Base-by-base conservation (phyloP, 2,113 vertebrate genomes). In the Podocnemis expansa region DNA sequence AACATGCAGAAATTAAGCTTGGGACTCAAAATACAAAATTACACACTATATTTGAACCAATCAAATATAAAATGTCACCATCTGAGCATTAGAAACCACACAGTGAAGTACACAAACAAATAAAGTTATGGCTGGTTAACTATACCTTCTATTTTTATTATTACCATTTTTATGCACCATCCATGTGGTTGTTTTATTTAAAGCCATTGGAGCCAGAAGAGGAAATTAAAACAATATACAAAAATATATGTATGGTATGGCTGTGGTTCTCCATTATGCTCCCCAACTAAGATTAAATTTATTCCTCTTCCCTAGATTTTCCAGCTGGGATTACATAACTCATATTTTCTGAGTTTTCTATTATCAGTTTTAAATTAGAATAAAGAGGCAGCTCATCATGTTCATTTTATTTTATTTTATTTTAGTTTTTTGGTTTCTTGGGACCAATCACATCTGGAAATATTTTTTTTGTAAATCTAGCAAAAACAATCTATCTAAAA, bases 381-480 rank as follows among this genome's bases (percentile, higher is more conserved):
- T 83, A 88, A n/a, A 31, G n/a, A 92, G 92, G 89, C 88, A 89
- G 70, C 81, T 29, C n/a, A 85, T 51, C 81, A 93, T 94, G 47
- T 84, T 31, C 89, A 92, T 85, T n/a, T n/a, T n/a, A n/a, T n/a
- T n/a, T n/a, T n/a, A n/a, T n/a, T n/a, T n/a, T n/a, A n/a, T n/a
- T n/a, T n/a, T 89, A 88, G 58, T 94, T 17, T 52, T 96, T 91
- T 90, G 45, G 34, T 87, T 91, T 16, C 27, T 73, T 58, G 80
- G 52, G 81, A 95, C 76, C 89, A 90, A 96, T 89, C 45, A 89
- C 82, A 93, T 94, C 85, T 97, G 89, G 84, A 96, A 95, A 85
- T 80, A 82, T 47, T 93, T 91, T 86, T n/a, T 96, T 78, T 94
- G 82, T 55, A 91, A 21, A 86, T 90, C 41, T 79, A 95, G 55